Conservation (phyloP, 1,140 invertebrate genomes). For the Melanaphis sacchari region DNA sequence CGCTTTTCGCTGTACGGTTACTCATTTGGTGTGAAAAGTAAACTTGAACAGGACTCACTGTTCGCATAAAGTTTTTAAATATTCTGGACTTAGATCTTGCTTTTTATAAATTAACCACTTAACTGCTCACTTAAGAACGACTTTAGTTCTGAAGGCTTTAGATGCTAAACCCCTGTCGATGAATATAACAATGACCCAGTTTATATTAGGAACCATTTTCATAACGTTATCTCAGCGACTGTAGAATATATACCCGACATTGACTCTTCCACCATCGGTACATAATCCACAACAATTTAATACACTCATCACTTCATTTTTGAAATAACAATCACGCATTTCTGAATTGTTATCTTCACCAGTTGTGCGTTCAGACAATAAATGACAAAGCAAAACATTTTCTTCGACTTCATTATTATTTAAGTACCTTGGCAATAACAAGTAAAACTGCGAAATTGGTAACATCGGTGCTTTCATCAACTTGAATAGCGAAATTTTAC, state of each 20-base stretch:
- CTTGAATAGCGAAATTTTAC: constrained; percentile 56
- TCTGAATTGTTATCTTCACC: constrained; percentile 61
- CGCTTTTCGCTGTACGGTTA: too few relatives aligned
- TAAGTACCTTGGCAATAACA: constrained; percentile 50
- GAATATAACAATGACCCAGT: constrained; percentile 22
- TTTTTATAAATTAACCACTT: constrained; percentile 43
- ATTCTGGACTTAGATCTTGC: constrained; percentile 29
- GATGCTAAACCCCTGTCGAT: neutral
- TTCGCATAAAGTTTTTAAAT: constrained; percentile 51
- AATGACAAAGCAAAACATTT: constrained; percentile 23
- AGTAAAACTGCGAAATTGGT: constrained; percentile 13
- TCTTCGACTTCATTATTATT: constrained; percentile 42
- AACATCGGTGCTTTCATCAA: constrained; percentile 51
- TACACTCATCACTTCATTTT: constrained; percentile 60
- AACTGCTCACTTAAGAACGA: constrained; percentile 6
- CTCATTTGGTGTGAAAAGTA: constrained; percentile 57
- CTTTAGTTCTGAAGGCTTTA: constrained; percentile 24
- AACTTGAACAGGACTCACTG: constrained; percentile 18
- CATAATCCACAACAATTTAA: constrained; percentile 51
- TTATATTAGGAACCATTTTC: constrained; percentile 17
- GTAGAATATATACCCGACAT: constrained; percentile 8
- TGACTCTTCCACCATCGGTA: constrained; percentile 58
- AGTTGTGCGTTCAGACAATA: constrained; percentile 58
- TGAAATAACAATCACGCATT: constrained; percentile 60
- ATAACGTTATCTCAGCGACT: neutral